Conservation (phyloP, 2,797 vertebrate genomes). For the Gastrophryne carolinensis region DNA sequence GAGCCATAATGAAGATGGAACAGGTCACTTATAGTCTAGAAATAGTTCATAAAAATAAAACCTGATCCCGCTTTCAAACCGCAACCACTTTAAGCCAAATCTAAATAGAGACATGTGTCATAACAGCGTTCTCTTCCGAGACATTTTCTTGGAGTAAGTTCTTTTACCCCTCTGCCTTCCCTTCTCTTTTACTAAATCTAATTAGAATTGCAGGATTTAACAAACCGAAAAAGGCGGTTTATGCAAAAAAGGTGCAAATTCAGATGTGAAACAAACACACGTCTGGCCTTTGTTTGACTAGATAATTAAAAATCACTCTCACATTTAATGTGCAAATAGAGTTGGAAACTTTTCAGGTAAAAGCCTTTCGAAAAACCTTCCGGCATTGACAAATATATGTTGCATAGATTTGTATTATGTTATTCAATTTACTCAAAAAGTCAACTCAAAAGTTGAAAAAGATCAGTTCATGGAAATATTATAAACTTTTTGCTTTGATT, state of each 20-base stretch:
- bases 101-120: not conserved
- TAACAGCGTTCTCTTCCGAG: not conserved
- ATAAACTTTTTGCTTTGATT: too few species aligned
- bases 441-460: too few species aligned
- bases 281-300: conserved; percentile 24
- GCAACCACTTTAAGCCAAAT: not conserved
- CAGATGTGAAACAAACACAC: not conserved
- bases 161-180: not conserved
- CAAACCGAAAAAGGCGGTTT: conserved; percentile 12
- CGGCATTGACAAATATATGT: too few species aligned
- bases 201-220: conserved; percentile 27
- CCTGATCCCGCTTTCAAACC: not conserved
- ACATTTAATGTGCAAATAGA: not conserved
- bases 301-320: conserved; percentile 30
- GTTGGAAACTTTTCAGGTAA: not conserved
- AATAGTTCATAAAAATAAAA: not conserved
- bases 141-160: not conserved
- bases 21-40: not conserved
- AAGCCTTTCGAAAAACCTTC: not conserved
- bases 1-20: not conserved
- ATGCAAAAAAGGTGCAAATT: conserved; percentile 33
- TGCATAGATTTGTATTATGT: too few species aligned
- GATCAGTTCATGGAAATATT: too few species aligned
- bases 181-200: not conserved
- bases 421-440: too few species aligned